These are phyloP conservation scores for Arvicanthis niloticus DNA, from an alignment of 2,113 vertebrate genomes.

Conservation along the genomic window DNA sequence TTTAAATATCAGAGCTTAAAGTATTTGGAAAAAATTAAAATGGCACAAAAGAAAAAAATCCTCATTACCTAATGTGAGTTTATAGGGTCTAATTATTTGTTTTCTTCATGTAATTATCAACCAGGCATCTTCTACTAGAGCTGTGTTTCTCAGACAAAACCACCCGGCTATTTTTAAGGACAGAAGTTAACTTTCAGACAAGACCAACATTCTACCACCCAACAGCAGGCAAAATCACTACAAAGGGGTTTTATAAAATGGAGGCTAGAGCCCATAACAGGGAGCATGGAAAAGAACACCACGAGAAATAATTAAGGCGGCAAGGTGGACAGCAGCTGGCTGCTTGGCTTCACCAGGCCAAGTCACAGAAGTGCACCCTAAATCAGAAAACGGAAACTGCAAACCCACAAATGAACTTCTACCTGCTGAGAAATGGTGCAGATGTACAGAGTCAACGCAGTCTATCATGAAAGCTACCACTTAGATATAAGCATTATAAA, in stretches of 20 bases:
- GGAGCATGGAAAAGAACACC: neutral
- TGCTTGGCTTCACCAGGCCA: neutral
- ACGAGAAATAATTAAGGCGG: neutral
- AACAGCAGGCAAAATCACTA: neutral
- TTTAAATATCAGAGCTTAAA: neutral
- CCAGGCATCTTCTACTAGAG: constrained; percentile 11
- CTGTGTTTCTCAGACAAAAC: neutral
- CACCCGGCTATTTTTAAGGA: neutral
- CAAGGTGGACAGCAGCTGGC: neutral
- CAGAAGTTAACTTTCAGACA: neutral
- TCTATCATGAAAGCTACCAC: neutral
- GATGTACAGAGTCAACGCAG: neutral
- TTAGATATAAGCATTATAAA: neutral
- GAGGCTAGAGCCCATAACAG: neutral
- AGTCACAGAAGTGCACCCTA: no score
- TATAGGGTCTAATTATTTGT: neutral
- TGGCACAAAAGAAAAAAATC: neutral
- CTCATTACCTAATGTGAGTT: neutral
- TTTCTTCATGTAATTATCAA: neutral
- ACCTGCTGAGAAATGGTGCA: neutral
- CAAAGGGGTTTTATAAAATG: neutral
- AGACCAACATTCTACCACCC: neutral
- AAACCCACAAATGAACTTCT: neutral
- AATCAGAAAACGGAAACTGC: neutral
- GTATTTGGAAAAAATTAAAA: neutral